Evolutionary conservation across 53 echinoderm and acorn worm species (phyloP).

Genomic region (Temnopleurus reevesii): DNA sequence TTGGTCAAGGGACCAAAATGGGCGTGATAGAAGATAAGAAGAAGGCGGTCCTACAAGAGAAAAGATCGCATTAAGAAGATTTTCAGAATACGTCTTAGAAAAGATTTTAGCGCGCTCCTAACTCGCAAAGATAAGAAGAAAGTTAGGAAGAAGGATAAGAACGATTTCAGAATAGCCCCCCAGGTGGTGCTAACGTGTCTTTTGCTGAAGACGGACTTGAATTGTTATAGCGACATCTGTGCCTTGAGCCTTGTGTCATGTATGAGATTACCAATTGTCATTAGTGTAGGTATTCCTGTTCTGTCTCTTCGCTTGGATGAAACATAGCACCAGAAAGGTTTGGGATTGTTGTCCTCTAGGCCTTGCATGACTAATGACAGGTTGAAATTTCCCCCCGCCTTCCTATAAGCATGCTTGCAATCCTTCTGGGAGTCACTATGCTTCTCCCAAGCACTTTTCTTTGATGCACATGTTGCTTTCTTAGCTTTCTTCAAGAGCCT

Average conservation of each 20-base stretch:
- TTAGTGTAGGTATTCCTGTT: background rate
- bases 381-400: background rate
- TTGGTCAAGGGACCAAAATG: too few species aligned
- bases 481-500: slow-evolving; percentile 28
- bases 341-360: background rate
- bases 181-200: background rate
- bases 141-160: too few species aligned
- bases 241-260: background rate
- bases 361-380: background rate
- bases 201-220: background rate
- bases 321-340: background rate
- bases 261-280: background rate
- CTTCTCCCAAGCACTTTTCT: slow-evolving; percentile 22
- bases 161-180: too few species aligned
- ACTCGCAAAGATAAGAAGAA: too few species aligned
- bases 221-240: background rate
- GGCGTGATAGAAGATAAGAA: too few species aligned
- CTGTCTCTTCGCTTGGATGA: background rate
- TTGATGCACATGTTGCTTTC: background rate
- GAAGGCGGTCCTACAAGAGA: too few species aligned
- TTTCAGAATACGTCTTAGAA: too few species aligned
- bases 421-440: background rate
- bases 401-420: background rate
- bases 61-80: too few species aligned
- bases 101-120: too few species aligned